Conservation (phyloP, 2,113 vertebrate genomes). For the Bagarius yarrelli region DNA sequence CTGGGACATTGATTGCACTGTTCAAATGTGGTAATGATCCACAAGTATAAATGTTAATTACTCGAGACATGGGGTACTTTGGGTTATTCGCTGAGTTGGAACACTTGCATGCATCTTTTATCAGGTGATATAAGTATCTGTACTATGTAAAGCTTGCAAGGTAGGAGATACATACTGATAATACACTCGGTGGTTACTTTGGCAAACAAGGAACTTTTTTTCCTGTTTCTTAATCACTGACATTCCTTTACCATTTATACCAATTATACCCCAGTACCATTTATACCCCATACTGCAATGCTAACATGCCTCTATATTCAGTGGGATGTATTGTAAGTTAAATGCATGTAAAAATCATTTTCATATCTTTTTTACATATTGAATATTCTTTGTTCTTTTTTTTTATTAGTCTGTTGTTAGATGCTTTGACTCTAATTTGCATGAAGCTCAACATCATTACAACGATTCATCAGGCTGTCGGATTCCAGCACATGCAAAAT, state of each 20-base stretch:
- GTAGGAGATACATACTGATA: too few relatives aligned
- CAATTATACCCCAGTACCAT: neutral
- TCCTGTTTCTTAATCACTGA: too few relatives aligned
- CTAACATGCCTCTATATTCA: neutral
- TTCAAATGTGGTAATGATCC: neutral
- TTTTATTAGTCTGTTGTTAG: neutral
- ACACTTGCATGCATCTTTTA: too few relatives aligned
- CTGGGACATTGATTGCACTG: neutral
- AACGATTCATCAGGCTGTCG: too few relatives aligned
- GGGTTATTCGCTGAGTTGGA: too few relatives aligned
- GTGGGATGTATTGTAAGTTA: neutral
- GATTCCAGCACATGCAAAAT: neutral
- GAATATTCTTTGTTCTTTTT: neutral
- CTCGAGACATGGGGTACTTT: too few relatives aligned
- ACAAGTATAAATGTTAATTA: too few relatives aligned
- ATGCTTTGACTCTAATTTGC: neutral
- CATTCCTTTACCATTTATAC: neutral
- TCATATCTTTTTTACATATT: conserved; percentile 1
- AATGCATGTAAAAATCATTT: neutral
- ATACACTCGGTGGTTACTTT: too few relatives aligned
- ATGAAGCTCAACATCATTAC: neutral
- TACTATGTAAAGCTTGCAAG: too few relatives aligned
- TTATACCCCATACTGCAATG: neutral
- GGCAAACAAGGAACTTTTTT: too few relatives aligned
- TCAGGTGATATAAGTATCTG: too few relatives aligned